Base-by-base conservation (phyloP, 2,888 invertebrate species). In the Trichopoda pennipes region DNA sequence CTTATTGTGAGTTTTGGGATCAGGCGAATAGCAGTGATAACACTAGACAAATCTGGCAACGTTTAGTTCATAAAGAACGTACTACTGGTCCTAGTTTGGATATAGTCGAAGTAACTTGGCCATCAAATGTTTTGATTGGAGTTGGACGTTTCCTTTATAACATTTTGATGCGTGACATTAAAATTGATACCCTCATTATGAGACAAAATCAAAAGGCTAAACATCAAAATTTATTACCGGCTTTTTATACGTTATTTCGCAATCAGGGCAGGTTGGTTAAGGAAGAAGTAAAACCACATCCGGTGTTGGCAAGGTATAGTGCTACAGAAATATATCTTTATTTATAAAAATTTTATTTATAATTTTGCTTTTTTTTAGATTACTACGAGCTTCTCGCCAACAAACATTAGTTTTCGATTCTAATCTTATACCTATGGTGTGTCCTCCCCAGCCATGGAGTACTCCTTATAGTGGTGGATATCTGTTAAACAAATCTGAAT, bases 361-460 rank as follows among this genome's bases (percentile, higher is more conserved):
- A 1, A 49, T 17, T n/a, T n/a, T n/a, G n/a, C 4, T 12, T 23
- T 35, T 51, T 60, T 85, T 7, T 42, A 88, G 93, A 85, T 90
- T 97, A 75, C 94, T 95, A 90, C 92, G 93, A 51, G 94, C 93
- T 14, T 95, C 96, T 0, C 93, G 93, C 19, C 93, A 93, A 42
- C 93, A 94, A 86, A 93, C 92, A 0, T 91, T 98, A 84, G 93
- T 93, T 64, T 95, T 98, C 92, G 94, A 95, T 60, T 92, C 95
- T 2, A 92, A 93, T 80, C 92, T 94, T 68, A 91, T 96, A 68
- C 98, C 98, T 16, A 95, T 96, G 92, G 74, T 94, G 19, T 94
- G 94, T 80, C 98, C 98, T 16, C 97, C 98, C 6, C 92, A 95
- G 81, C 98, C 98, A 2, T 98, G 98, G 98, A 91, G 93, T 53